Base-by-base conservation (phyloP, 2,888 invertebrate genomes). In the Leptinotarsa tumamoca region DNA sequence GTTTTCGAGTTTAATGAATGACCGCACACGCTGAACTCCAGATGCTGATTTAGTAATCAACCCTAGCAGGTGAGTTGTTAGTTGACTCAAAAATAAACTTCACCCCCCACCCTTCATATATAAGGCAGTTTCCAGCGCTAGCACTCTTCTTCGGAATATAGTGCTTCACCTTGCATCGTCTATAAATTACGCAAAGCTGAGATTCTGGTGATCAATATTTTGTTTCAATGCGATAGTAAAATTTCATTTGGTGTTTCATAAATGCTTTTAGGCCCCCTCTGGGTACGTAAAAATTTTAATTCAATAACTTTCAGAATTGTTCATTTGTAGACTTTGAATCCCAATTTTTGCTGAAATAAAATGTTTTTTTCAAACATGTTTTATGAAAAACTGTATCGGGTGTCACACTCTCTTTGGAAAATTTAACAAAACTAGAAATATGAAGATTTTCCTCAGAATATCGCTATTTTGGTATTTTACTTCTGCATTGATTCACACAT, bases 31-130 rank as follows among this genome's bases (percentile, higher is more conserved):
- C 83, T 83, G 58, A 70, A 74, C 74, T 74, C 67, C 50, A 83
- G 86, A 86, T 87, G 87, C 87, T 88, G 88, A 87, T 88, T 88
- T 87, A 86, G 87, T 88, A 88, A 88, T 88, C 87, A 87, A 86
- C 76, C 69, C 84, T 83, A 83, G 84, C 84, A 86, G 85, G 85
- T 85, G 84, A 85, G 83, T 82, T 83, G 82, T 81, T 82, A 27
- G 51, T 52, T 49, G 50, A 52, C 52, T 79, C 78, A 78, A 78
- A 74, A 77, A 74, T 74, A 73, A 71, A 68, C 63, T 68, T n/a
- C 33, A 54, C 61, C 58, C 21, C 52, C 67, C 15, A n/a, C 27
- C 56, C 70, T 54, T 54, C 63, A 68, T 21, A 52, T 43, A 61
- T 67, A 75, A 73, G 51, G 14, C 52, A 66, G 63, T 43, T 54